Percentiles rank a stretch among this genome's conserved stretches.
These are phyloP conservation scores for Lutraria lutraria DNA, from an alignment of 2,888 invertebrate genomes.

Conservation along the genomic window DNA sequence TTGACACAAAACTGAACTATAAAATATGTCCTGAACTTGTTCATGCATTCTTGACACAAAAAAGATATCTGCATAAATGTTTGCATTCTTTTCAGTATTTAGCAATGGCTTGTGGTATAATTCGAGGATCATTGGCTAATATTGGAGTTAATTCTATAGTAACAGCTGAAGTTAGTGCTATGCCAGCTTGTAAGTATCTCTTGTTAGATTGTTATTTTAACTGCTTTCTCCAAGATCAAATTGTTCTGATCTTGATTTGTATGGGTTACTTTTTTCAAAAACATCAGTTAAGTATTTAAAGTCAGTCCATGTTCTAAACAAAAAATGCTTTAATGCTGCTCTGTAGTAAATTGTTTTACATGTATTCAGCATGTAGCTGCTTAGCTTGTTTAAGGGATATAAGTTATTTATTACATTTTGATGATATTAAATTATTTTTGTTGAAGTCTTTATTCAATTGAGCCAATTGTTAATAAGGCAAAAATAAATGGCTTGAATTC, in stretches of 20 bases:
- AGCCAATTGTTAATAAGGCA: no score
- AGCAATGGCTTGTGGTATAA: slow-evolving; percentile 97
- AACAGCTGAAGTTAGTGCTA: slow-evolving; percentile 96
- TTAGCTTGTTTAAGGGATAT: not conserved
- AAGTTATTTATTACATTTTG: no score
- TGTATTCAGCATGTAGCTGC: not conserved
- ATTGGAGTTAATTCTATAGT: slow-evolving; percentile 97
- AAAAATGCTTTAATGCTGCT: not conserved
- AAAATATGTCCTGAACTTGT: no score
- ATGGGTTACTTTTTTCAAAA: not conserved
- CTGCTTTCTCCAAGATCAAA: not conserved
- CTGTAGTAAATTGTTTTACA: not conserved
- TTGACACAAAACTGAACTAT: no score
- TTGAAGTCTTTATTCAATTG: no score
- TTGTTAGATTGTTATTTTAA: not conserved
- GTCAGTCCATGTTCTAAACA: not conserved
- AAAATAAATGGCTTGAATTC: no score
- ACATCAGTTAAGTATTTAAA: not conserved
- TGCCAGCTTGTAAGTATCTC: slow-evolving; percentile 90
- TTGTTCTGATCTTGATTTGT: not conserved
- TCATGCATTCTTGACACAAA: no score
- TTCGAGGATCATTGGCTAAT: slow-evolving; percentile 97
- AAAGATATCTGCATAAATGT: no score
- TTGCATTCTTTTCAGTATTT: slow-evolving; percentile 87
- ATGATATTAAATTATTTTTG: no score